Base-by-base conservation (phyloP, 2,113 vertebrate species). In the Hemibagrus wyckioides region DNA sequence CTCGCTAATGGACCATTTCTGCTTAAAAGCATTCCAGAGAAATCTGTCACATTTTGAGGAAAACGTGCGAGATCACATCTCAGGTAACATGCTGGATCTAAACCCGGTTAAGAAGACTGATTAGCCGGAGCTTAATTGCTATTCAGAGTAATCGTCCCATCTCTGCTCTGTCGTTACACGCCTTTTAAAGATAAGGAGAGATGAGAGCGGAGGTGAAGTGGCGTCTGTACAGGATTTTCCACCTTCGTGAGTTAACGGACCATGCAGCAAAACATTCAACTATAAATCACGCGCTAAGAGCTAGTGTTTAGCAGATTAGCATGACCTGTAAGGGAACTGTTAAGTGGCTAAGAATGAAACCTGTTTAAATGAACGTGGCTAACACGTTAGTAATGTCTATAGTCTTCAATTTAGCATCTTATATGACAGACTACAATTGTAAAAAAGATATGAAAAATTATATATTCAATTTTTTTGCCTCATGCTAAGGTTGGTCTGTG, bases 61-160 rank as follows among this genome's bases (percentile, higher is more conserved):
- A n/a, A 15, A 52, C n/a, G 75, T 15, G 28, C 30, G 75, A 80
- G 77, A 80, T 54, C 50, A 33, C 15, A 54, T 80, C 77, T 80
- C 77, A 56, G 77, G 50, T 79, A 54, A 79, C 76, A 33, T 15
- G 17, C 75, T 56, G 75, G 30, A 56, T 80, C 50, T 36, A 80
- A 80, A 52, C n/a, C 13, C 48, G 28, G 14, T 52, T 79, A 50
- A n/a, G 48, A 30, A 33, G 48, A 52, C 44, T 19, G 75, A 79
- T 79, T 79, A 79, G 75, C 75, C 5, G 48, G 25, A 79, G 48
- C 48, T 15, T 52, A 52, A 77, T 50, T 44, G 48, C 75, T 52
- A 76, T 76, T 30, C 48, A 30, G 28, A 8, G 48, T 50, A 79
- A 79, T 52, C n/a, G 28, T 30, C 48, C 1, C 14, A n/a, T 52